Evolutionary conservation across 1,140 invertebrate genomes (phyloP).

Genomic region (Pectinophora gossypiella): DNA sequence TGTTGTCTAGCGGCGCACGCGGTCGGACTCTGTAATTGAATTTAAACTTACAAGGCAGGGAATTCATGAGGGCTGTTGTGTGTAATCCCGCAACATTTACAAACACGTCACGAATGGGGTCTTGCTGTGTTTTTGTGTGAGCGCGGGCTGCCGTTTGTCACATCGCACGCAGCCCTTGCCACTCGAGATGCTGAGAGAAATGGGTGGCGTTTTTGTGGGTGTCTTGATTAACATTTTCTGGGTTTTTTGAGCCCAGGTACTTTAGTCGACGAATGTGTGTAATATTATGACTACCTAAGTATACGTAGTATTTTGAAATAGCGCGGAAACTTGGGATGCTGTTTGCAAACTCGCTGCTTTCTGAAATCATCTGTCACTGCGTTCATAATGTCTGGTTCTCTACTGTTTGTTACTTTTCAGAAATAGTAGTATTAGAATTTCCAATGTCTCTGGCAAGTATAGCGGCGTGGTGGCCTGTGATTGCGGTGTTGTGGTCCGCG

Average conservation of each 20-base stretch:
- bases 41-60: constrained; percentile 43
- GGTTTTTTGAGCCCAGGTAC: constrained; percentile 16
- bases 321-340: no score
- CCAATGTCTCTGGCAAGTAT: constrained; percentile 6
- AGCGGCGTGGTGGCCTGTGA: constrained; percentile 14
- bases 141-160: constrained; percentile 23
- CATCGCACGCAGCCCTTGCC: constrained; percentile 6
- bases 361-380: no score
- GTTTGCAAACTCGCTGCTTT: no score
- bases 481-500: constrained; percentile 21
- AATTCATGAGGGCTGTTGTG: constrained; percentile 42
- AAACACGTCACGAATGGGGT: constrained; percentile 46
- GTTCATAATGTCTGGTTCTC: no score
- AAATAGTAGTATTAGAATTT: no score
- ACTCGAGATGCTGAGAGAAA: constrained; percentile 40
- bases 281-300: no score
- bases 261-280: no score
- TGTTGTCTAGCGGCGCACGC: constrained; percentile 38
- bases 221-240: constrained; percentile 27
- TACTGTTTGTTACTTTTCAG: no score
- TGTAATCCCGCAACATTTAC: constrained; percentile 47
- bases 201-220: constrained; percentile 38
- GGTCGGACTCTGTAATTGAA: constrained; percentile 43
- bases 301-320: no score
- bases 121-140: constrained; percentile 28